These are phyloP conservation scores for Hemichromis elongatus DNA, from an alignment of 2,113 vertebrate species.

Conservation along the genomic window DNA sequence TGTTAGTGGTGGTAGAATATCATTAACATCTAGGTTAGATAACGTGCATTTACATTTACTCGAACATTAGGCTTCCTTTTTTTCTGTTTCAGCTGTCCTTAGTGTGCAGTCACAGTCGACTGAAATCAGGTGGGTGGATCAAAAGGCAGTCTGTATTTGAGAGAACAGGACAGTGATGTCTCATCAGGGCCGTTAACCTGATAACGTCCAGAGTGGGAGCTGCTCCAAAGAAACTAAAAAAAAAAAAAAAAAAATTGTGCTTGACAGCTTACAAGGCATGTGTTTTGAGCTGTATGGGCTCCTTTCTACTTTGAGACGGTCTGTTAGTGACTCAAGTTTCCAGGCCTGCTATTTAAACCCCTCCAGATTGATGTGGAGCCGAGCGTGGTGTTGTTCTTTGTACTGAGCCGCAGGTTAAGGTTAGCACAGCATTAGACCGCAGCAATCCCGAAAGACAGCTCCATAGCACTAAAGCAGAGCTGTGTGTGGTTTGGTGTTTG, in stretches of 20 bases:
- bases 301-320: constrained; percentile 14
- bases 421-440: constrained; percentile 47
- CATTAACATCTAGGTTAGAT: constrained; percentile 39
- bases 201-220: constrained; percentile 43
- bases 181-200: constrained; percentile 54
- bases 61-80: background rate
- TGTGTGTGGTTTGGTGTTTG: constrained; percentile 66
- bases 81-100: constrained; percentile 39
- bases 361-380: constrained; percentile 28
- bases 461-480: constrained; percentile 61
- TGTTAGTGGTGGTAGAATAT: constrained; percentile 31
- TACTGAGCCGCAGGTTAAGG: constrained; percentile 48
- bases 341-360: constrained; percentile 66
- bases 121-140: constrained; percentile 53
- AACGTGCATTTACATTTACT: constrained; percentile 44
- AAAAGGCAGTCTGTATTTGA: constrained; percentile 56
- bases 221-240: constrained; percentile 12
- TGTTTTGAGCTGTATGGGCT: constrained; percentile 7
- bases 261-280: constrained; percentile 5
- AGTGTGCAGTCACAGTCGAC: constrained; percentile 1
- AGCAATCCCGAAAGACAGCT: constrained; percentile 25
- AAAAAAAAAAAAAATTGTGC: constrained; percentile 18
- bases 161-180: constrained; percentile 29
- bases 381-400: constrained; percentile 48
- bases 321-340: constrained; percentile 29